Evolutionary conservation across 64 coral and sea anemone genomes (phyloP).

Genomic region (Actinia tenebrosa): DNA sequence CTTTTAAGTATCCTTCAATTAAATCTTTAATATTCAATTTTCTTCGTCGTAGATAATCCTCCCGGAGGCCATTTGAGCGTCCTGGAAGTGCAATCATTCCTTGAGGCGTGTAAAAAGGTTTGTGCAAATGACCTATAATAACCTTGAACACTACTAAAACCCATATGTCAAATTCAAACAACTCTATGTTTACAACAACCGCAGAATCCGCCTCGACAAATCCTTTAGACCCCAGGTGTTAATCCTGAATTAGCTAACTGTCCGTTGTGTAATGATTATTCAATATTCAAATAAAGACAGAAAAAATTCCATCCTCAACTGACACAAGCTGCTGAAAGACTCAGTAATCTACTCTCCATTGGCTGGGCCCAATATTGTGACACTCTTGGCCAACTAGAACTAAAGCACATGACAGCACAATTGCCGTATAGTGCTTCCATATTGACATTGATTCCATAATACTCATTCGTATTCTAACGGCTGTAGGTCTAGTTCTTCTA

Average conservation of each 20-base stretch:
- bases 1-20: neutral
- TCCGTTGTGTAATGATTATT: neutral
- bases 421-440: neutral
- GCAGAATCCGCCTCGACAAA: constrained; percentile 5
- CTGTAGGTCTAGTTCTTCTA: neutral
- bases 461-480: neutral
- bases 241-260: constrained; percentile 6
- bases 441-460: neutral
- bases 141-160: neutral
- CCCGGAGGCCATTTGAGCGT: constrained; percentile 40
- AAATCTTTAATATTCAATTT: neutral
- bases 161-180: neutral
- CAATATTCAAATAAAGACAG: neutral
- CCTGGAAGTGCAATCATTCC: constrained; percentile 67
- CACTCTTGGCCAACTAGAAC: neutral
- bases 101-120: constrained; percentile 89
- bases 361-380: neutral
- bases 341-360: neutral
- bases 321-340: neutral
- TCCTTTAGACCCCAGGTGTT: neutral
- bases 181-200: constrained; percentile 18
- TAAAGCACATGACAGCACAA: neutral
- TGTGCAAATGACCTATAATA: neutral
- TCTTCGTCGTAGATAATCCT: constrained; percentile 41
- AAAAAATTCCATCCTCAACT: neutral